Evolutionary conservation across 2,797 vertebrate genomes (phyloP).

Genomic region (Myotis findleyi): DNA sequence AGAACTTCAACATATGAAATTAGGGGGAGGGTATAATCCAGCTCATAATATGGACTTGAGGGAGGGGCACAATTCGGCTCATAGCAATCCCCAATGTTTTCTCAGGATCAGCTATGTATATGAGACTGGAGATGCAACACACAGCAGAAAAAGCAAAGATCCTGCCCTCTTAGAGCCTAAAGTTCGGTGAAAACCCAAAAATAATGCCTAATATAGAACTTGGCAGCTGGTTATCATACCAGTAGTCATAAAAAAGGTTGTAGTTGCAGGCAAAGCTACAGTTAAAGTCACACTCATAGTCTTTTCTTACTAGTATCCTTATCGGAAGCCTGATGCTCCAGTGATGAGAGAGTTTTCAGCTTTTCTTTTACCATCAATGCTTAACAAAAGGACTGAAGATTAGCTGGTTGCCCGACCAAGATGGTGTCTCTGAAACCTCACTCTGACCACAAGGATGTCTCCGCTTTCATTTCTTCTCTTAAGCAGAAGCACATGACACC

Average conservation of each 20-base stretch:
- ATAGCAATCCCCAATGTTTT: neutral
- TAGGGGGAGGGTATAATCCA: neutral
- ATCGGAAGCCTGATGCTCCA: neutral
- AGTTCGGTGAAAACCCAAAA: neutral
- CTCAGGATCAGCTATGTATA: neutral
- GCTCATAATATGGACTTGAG: neutral
- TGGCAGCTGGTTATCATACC: neutral
- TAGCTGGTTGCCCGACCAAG: neutral
- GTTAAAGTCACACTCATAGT: neutral
- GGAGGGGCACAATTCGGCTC: neutral
- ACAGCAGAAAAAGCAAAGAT: neutral
- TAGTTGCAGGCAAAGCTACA: neutral
- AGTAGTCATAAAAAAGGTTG: neutral
- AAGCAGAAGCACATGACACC: neutral
- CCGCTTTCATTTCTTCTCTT: neutral
- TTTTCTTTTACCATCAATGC: neutral
- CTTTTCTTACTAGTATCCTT: neutral
- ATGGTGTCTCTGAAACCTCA: neutral
- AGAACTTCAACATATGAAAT: neutral
- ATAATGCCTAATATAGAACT: neutral
- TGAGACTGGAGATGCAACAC: neutral
- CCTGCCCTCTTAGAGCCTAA: neutral
- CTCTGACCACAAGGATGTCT: neutral
- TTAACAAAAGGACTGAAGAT: neutral
- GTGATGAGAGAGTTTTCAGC: neutral